phyloP scores from a whole-genome alignment of 2,888 invertebrate genomes.

The Campoplex nolae region DNA sequence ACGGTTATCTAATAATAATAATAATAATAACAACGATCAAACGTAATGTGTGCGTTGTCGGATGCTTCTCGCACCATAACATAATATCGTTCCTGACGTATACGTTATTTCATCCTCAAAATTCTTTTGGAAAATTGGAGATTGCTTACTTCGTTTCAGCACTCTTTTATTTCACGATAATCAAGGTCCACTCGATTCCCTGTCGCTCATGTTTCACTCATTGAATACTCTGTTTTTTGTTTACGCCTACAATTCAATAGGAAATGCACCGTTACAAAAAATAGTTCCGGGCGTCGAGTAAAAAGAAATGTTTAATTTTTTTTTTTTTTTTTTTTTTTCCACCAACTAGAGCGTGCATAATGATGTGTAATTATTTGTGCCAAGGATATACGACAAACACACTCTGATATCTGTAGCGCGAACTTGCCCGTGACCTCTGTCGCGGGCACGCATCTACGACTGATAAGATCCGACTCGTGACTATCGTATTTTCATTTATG shows the following conservation, averaged over 20 bases:
- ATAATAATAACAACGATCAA: neutral
- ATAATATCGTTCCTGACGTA: neutral
- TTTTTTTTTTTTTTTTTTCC: neutral
- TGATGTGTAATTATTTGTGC: slow-evolving; percentile 36
- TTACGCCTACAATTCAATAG: neutral
- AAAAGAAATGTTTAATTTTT: neutral
- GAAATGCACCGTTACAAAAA: neutral
- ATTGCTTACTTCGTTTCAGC: too few species aligned
- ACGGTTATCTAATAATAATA: neutral
- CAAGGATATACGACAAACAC: slow-evolving; percentile 26
- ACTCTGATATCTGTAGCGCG: neutral
- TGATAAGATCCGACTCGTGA: slow-evolving; percentile 49
- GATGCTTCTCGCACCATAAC: neutral
- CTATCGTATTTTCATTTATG: neutral
- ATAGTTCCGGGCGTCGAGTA: slow-evolving; percentile 2
- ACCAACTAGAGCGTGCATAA: slow-evolving; percentile 13
- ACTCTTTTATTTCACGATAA: too few species aligned
- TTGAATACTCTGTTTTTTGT: neutral
- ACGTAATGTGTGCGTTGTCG: neutral
- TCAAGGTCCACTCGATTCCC: neutral
- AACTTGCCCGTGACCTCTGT: slow-evolving; percentile 53
- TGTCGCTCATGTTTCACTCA: neutral
- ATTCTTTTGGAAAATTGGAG: neutral
- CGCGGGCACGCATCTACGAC: slow-evolving; percentile 20
- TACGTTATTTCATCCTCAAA: slow-evolving; percentile 10